A percentile compares a stretch with the other conserved stretches of the same genome.
phyloP scores from a whole-genome alignment of 1,140 invertebrate species.

The Oreohelix idahoensis region DNA sequence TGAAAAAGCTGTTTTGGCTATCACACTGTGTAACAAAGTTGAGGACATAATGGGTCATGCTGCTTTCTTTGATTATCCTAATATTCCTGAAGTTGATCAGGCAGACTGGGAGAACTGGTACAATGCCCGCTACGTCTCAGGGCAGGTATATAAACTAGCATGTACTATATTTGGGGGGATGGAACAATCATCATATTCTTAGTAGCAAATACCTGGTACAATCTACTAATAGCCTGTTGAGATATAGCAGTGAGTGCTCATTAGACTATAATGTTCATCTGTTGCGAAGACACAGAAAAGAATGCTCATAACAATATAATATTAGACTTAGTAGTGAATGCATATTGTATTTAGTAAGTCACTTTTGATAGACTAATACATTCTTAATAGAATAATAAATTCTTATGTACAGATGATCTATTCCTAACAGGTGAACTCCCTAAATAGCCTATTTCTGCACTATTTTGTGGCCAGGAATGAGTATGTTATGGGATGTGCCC shows the following conservation, averaged over 20 bases:
- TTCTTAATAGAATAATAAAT: too few species aligned
- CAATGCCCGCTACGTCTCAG: constrained; percentile 7
- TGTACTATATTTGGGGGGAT: neutral
- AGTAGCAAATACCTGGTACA: too few species aligned
- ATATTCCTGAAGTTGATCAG: constrained; percentile 62
- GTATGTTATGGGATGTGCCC: constrained; percentile 70
- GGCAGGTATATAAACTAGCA: constrained; percentile 16
- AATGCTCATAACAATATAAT: too few species aligned
- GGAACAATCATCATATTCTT: too few species aligned
- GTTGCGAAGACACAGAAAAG: too few species aligned
- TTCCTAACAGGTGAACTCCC: constrained; percentile 51
- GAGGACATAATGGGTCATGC: constrained; percentile 72
- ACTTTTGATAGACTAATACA: too few species aligned
- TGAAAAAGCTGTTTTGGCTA: constrained; percentile 72
- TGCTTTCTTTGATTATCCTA: constrained; percentile 72
- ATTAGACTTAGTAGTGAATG: too few species aligned
- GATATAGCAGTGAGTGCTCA: too few species aligned
- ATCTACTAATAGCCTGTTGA: too few species aligned
- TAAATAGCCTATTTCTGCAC: constrained; percentile 72
- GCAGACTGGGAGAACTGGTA: constrained; percentile 70
- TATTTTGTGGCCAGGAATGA: constrained; percentile 71
- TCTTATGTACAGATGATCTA: too few species aligned
- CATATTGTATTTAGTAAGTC: too few species aligned
- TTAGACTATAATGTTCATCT: too few species aligned
- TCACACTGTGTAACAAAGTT: constrained; percentile 70